Evolutionary conservation across 2,113 vertebrate species (phyloP).

Genomic region (Eurypyga helias): DNA sequence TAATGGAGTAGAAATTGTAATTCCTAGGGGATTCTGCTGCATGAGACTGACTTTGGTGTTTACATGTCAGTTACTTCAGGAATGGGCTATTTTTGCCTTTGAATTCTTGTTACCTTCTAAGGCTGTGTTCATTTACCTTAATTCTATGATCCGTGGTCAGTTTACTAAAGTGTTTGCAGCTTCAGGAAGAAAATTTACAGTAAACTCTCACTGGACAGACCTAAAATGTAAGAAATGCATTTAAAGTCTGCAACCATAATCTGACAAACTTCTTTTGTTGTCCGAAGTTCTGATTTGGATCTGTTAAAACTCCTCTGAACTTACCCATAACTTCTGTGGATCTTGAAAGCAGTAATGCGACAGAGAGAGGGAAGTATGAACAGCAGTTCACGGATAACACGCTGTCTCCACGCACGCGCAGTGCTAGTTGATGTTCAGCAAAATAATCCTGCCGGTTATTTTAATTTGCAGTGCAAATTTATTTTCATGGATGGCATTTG

Average conservation of each 20-base stretch:
- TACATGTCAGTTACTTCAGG: background rate
- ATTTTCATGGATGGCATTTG: background rate
- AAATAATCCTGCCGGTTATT: background rate
- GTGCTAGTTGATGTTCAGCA: background rate
- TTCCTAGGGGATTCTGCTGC: background rate
- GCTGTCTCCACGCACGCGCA: background rate
- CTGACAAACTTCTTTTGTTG: background rate
- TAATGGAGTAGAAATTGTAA: slow-evolving; percentile 29
- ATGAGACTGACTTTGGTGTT: background rate
- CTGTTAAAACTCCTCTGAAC: background rate
- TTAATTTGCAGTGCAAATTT: background rate
- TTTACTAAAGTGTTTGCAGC: background rate
- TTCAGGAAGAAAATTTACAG: background rate
- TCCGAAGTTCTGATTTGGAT: background rate
- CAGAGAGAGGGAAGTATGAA: background rate
- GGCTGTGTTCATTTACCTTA: background rate
- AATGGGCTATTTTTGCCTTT: background rate
- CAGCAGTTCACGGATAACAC: background rate
- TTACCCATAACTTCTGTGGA: background rate
- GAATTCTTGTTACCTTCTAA: background rate
- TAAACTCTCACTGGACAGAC: background rate
- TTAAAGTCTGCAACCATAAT: background rate
- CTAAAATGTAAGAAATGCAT: background rate
- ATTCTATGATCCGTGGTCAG: background rate
- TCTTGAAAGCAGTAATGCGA: background rate